Percentiles rank a stretch among this genome's conserved stretches.
Conservation (phyloP, 2,113 vertebrate genomes). For the Epinephelus moara region DNA sequence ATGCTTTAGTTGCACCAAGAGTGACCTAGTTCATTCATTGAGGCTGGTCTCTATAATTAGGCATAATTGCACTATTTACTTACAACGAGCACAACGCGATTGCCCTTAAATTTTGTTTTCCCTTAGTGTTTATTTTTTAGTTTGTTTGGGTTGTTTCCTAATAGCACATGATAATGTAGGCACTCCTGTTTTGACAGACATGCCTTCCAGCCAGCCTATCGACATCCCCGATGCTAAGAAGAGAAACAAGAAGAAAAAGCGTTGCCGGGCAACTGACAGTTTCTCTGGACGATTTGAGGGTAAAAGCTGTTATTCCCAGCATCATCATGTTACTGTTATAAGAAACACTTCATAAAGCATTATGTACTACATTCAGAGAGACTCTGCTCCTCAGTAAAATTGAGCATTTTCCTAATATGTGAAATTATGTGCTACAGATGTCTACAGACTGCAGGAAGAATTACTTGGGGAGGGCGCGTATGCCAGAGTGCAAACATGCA, state of each 20-base stretch:
- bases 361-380: not conserved
- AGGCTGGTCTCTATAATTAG: not conserved
- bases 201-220: constrained; percentile 95
- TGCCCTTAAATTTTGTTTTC: not conserved
- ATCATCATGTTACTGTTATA: not conserved
- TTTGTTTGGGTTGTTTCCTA: constrained; percentile 4
- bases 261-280: constrained; percentile 96
- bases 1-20: not conserved
- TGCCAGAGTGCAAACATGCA: constrained; percentile 94
- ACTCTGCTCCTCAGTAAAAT: not conserved
- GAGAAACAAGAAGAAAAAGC: constrained; percentile 98
- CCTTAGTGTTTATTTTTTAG: not conserved
- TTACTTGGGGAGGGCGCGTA: constrained; percentile 96
- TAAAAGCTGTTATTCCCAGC: constrained; percentile 59
- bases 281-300: constrained; percentile 97
- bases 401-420: not conserved
- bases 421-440: constrained; percentile 84
- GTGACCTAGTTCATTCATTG: not conserved
- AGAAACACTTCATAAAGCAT: not conserved
- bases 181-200: constrained; percentile 82
- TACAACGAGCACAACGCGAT: not conserved
- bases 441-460: constrained; percentile 96
- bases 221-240: constrained; percentile 98
- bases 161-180: constrained; percentile 14
- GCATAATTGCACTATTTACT: not conserved